Percentiles rank a stretch among this genome's conserved stretches.
Evolutionary conservation across 2,797 vertebrate species (phyloP).

Genomic region (Hapalemur alaotrensis): DNA sequence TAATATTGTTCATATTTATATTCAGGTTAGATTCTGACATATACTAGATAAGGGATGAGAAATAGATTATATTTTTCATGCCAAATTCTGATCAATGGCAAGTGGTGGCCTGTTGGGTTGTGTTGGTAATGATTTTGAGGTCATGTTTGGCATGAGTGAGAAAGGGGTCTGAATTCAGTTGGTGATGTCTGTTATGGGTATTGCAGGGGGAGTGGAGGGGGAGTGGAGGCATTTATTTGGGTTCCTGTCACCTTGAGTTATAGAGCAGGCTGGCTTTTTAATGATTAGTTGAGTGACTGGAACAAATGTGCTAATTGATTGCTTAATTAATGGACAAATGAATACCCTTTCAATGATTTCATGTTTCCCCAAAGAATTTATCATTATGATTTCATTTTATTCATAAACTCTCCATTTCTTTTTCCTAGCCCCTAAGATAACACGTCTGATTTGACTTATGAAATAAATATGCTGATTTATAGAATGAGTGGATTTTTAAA

Average conservation of each 20-base stretch:
- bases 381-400: background rate
- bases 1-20: conserved; percentile 1
- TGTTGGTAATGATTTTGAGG: conserved; percentile 15
- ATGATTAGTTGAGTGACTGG: background rate
- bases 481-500: background rate
- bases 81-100: conserved; percentile 15
- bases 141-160: background rate
- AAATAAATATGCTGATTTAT: background rate
- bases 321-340: background rate
- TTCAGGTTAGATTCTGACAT: conserved; percentile 32
- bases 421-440: background rate
- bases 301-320: conserved; percentile 11
- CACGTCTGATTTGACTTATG: background rate
- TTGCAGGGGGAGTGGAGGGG: background rate
- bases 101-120: background rate
- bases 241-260: conserved; percentile 19
- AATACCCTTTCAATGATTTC: background rate
- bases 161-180: conserved; percentile 31
- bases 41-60: background rate
- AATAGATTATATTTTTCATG: background rate
- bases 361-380: background rate
- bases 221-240: background rate
- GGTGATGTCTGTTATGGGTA: background rate
- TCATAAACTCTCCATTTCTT: background rate
- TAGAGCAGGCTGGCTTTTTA: background rate